Evolutionary conservation across 2,797 vertebrate species (phyloP).

Genomic region (Oreochromis mossambicus): DNA sequence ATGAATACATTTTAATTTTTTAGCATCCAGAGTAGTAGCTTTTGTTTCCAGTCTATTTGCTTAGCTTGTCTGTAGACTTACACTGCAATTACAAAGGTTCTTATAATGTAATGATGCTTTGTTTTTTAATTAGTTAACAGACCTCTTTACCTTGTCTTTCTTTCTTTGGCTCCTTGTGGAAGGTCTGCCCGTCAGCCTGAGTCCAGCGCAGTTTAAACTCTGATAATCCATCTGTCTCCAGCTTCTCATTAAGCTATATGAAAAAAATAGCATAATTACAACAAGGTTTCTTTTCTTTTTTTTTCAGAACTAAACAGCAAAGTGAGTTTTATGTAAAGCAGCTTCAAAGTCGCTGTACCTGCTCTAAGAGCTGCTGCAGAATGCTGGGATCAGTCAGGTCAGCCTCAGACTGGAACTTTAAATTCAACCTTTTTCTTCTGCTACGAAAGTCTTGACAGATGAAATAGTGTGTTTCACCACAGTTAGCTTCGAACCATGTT

Average conservation of each 20-base stretch:
- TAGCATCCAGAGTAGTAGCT: background rate
- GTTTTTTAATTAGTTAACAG: background rate
- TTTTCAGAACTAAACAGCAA: too few species aligned
- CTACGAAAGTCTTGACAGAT: background rate
- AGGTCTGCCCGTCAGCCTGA: background rate
- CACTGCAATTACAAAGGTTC: background rate
- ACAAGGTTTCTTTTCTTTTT: background rate
- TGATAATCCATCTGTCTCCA: background rate
- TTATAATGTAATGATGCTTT: background rate
- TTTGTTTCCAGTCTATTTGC: background rate
- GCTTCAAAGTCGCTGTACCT: conserved; percentile 12
- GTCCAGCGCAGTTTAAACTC: conserved; percentile 22
- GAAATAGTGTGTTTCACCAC: background rate
- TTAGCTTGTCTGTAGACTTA: background rate
- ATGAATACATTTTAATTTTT: background rate
- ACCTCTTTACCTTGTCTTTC: background rate
- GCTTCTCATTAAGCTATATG: conserved; percentile 13
- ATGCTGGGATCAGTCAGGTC: conserved; percentile 22
- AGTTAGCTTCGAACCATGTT: background rate
- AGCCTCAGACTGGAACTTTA: conserved; percentile 19
- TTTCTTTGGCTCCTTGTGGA: background rate
- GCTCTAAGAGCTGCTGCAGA: conserved; percentile 25
- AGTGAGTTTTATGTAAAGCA: background rate
- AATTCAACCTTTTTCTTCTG: background rate
- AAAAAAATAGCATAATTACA: background rate